These are phyloP conservation scores for Perizoma affinitatum DNA, from an alignment of 2,888 invertebrate species.

Conservation along the genomic window DNA sequence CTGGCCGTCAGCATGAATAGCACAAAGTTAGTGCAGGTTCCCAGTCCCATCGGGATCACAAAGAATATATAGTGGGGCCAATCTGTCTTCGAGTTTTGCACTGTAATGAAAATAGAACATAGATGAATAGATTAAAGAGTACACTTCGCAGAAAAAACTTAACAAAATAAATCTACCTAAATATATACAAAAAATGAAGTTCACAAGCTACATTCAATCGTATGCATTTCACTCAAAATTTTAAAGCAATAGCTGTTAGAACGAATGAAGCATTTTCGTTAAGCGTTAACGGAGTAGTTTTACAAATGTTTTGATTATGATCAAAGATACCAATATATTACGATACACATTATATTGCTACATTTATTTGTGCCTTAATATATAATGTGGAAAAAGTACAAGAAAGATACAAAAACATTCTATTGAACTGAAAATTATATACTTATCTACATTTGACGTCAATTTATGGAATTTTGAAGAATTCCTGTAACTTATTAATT, in stretches of 20 bases:
- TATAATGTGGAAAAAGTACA: constrained; percentile 18
- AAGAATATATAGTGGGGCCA: constrained; percentile 86
- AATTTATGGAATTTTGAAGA: neutral
- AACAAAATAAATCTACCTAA: neutral
- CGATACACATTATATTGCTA: constrained; percentile 24
- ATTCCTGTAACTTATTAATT: neutral
- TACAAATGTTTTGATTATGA: constrained; percentile 25
- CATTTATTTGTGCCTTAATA: constrained; percentile 11
- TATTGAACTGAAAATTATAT: neutral
- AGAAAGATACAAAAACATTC: constrained; percentile 12
- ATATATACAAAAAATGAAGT: too few species aligned
- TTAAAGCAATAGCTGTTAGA: neutral
- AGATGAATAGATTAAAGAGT: neutral
- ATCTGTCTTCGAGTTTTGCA: constrained; percentile 64
- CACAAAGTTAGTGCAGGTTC: constrained; percentile 86
- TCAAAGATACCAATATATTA: constrained; percentile 23
- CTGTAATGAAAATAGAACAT: constrained; percentile 49
- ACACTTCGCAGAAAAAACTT: neutral
- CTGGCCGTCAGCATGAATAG: constrained; percentile 88
- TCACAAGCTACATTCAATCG: too few species aligned
- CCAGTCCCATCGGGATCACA: constrained; percentile 86
- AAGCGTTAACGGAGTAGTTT: constrained; percentile 5
- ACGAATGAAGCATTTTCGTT: neutral
- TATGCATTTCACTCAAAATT: too few species aligned
- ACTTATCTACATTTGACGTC: constrained; percentile 4